Evolutionary conservation across 1,140 invertebrate species (phyloP), one percentile per base, ranked within the genome.

Genomic region (Drosophila bifasciata): DNA sequence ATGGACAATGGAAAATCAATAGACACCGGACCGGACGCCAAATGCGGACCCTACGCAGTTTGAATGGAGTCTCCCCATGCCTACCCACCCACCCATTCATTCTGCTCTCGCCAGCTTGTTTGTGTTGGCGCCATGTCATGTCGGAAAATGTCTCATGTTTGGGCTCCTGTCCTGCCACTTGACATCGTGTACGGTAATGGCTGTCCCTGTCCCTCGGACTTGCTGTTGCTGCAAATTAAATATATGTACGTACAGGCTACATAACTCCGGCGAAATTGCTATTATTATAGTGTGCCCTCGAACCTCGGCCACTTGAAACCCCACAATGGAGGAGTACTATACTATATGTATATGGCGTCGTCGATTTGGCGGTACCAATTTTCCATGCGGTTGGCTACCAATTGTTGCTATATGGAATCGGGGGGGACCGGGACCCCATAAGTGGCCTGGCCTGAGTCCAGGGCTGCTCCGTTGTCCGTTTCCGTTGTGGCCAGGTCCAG

Each of bases 41-140:
- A 57, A 41, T 39, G 50, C 28, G 46, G 43, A 43, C 45, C 49
- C 69, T 79, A 79, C 60, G 72, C 78, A 81, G 60, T 70, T 64
- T 32, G 67, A 51, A 32, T 62, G 41, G 36, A 39, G 48, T 39
- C 6, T 39, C 40, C 64, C 25, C 8, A 4, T n/a, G 11, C 8
- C 36, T 7, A 55, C 15, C 36, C 41, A n/a, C 5, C 44, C 46
- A 17, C 13, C 25, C 46, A 23, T 49, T 23, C 45, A 23, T 49
- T 23, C 45, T 19, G 16, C 16, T 9, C 23, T 23, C 32, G 28
- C 19, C 9, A n/a, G 16, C 16, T 57, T 55, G 53, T 8, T 19
- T 36, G 46, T 53, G 67, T 66, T 63, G 78, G 78, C 78, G 78
- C 78, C 78, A 77, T 74, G 78, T 68, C 64, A 63, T 77, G 75